Evolutionary conservation across 2,797 vertebrate genomes (phyloP).

Genomic region (Saxicola maurus): DNA sequence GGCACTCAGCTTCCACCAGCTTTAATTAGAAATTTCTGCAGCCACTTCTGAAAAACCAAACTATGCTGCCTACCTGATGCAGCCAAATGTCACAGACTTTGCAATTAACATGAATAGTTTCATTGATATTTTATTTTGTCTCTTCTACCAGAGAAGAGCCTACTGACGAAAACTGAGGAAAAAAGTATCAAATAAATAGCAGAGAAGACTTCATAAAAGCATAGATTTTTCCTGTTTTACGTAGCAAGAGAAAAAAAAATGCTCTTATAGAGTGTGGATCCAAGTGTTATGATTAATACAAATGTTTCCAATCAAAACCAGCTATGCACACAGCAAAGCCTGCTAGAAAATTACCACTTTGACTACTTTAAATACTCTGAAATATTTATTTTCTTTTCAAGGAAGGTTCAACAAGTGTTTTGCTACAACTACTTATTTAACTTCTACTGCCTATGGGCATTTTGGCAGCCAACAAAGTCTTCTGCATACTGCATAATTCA

Average conservation of each 20-base stretch:
- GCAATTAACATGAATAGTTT: background rate
- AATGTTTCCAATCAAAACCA: background rate
- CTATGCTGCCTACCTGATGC: background rate
- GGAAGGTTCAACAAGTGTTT: conserved; percentile 20
- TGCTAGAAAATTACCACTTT: conserved; percentile 1
- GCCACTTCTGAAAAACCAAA: background rate
- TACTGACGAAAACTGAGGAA: background rate
- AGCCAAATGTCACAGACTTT: background rate
- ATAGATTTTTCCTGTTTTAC: background rate
- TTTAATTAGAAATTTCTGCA: background rate
- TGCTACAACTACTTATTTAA: conserved; percentile 10
- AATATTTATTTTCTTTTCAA: conserved; percentile 46
- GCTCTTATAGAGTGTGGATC: background rate
- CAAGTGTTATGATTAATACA: background rate
- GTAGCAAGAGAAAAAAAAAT: background rate
- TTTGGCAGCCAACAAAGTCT: background rate
- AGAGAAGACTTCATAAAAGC: background rate
- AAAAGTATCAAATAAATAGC: background rate
- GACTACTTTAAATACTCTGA: background rate
- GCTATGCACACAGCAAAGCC: background rate
- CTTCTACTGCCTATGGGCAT: background rate
- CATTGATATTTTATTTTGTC: background rate
- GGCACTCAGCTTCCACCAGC: background rate
- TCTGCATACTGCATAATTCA: conserved; percentile 29
- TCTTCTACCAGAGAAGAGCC: background rate